Conservation (phyloP, 2,113 vertebrate genomes). For the Dipodomys stephensi region DNA sequence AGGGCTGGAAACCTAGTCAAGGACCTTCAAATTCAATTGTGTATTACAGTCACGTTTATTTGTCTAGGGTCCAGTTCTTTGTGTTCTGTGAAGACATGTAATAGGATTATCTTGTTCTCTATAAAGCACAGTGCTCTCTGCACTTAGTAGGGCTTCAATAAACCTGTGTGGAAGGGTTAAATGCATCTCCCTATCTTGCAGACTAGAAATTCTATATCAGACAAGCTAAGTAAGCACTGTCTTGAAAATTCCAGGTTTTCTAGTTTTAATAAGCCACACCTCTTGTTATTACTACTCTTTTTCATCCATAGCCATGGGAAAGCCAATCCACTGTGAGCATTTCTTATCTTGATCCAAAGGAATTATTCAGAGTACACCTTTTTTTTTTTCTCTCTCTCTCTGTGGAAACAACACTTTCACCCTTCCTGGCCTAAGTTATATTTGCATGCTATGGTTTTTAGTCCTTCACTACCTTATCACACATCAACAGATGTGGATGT, state of each 20-base stretch:
- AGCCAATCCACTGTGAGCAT: background rate
- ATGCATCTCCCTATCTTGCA: conserved; percentile 24
- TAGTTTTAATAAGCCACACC: background rate
- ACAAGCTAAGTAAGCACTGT: background rate
- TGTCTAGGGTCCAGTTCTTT: conserved; percentile 29
- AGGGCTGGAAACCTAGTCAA: background rate
- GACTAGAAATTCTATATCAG: conserved; percentile 33
- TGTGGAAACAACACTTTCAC: background rate
- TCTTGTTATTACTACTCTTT: background rate
- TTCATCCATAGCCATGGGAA: conserved; percentile 13
- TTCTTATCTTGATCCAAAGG: background rate
- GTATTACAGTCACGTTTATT: conserved; percentile 24
- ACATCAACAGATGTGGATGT: background rate
- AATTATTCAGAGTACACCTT: background rate
- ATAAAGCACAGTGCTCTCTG: background rate
- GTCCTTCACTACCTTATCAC: background rate
- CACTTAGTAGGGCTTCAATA: conserved; percentile 27
- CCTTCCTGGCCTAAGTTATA: background rate
- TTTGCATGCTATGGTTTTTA: background rate
- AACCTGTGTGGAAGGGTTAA: conserved; percentile 43
- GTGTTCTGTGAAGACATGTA: conserved; percentile 26
- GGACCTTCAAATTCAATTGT: conserved; percentile 34
- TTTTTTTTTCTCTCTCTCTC: background rate
- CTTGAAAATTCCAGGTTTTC: background rate
- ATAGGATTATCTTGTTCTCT: conserved; percentile 7